Evolutionary conservation across 2,113 vertebrate genomes (phyloP).

Genomic region (Hiodon alosoides): DNA sequence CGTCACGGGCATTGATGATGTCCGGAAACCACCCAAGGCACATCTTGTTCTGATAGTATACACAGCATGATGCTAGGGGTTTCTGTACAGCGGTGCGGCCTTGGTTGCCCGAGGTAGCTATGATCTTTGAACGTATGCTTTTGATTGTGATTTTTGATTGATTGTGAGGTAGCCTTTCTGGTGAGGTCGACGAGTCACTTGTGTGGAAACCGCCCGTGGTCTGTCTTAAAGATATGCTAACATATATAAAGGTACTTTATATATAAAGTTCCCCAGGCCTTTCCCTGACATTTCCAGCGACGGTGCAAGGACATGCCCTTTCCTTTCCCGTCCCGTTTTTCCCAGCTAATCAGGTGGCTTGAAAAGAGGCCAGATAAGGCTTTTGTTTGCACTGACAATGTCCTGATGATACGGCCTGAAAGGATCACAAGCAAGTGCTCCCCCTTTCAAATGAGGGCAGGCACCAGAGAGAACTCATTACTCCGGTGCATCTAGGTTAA

Average conservation of each 20-base stretch:
- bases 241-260: slow-evolving; percentile 51
- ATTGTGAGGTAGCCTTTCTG: slow-evolving; percentile 9
- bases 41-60: neutral
- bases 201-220: neutral
- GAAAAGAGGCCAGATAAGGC: slow-evolving; percentile 83
- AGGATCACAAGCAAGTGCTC: slow-evolving; percentile 60
- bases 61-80: neutral
- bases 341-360: slow-evolving; percentile 81
- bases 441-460: slow-evolving; percentile 60
- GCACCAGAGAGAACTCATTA: slow-evolving; percentile 68
- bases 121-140: neutral
- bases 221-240: slow-evolving; percentile 47
- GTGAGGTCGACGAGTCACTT: slow-evolving; percentile 21
- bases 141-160: neutral
- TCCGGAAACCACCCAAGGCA: no score
- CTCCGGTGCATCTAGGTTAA: slow-evolving; percentile 63
- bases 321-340: slow-evolving; percentile 75
- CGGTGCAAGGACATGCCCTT: slow-evolving; percentile 76
- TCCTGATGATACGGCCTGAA: slow-evolving; percentile 71
- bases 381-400: slow-evolving; percentile 82
- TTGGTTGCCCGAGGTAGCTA: neutral
- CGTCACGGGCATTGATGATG: neutral
- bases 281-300: slow-evolving; percentile 77
- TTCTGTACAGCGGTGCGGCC: neutral
- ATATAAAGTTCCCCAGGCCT: slow-evolving; percentile 57